These are phyloP conservation scores for Drosophila peninsularis DNA, from an alignment of 2,888 invertebrate genomes.

Conservation along the genomic window DNA sequence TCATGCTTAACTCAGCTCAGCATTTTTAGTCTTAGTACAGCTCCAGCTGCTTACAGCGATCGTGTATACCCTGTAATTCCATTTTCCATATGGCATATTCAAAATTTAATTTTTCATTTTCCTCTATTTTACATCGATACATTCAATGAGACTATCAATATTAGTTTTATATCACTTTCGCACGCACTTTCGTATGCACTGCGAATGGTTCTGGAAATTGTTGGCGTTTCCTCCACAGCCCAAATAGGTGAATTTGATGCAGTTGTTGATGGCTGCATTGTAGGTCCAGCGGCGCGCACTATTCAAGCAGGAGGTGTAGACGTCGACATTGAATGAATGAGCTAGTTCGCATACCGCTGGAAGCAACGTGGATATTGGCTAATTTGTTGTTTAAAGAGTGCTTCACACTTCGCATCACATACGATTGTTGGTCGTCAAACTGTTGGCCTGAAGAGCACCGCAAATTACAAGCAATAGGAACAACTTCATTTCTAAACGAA, in stretches of 20 bases:
- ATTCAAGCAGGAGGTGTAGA: constrained; percentile 11
- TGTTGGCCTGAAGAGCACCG: constrained; percentile 26
- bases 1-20: too few species aligned
- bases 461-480: constrained; percentile 29
- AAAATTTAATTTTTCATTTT: too few species aligned
- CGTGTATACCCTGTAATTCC: too few species aligned
- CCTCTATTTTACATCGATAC: too few species aligned
- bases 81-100: too few species aligned
- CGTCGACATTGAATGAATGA: constrained; percentile 38
- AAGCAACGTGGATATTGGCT: neutral
- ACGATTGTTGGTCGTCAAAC: constrained; percentile 33
- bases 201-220: constrained; percentile 38
- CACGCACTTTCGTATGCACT: neutral
- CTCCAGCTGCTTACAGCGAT: too few species aligned
- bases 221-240: constrained; percentile 61
- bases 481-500: constrained; percentile 24
- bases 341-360: constrained; percentile 43
- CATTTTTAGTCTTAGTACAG: too few species aligned
- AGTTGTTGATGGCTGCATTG: constrained; percentile 11
- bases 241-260: constrained; percentile 42
- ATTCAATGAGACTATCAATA: neutral
- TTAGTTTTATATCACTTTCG: too few species aligned
- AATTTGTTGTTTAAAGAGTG: too few species aligned
- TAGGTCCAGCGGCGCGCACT: constrained; percentile 4
- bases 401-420: too few species aligned